These are phyloP conservation scores for Protonibea diacanthus DNA, from an alignment of 2,797 vertebrate genomes.

Conservation along the genomic window DNA sequence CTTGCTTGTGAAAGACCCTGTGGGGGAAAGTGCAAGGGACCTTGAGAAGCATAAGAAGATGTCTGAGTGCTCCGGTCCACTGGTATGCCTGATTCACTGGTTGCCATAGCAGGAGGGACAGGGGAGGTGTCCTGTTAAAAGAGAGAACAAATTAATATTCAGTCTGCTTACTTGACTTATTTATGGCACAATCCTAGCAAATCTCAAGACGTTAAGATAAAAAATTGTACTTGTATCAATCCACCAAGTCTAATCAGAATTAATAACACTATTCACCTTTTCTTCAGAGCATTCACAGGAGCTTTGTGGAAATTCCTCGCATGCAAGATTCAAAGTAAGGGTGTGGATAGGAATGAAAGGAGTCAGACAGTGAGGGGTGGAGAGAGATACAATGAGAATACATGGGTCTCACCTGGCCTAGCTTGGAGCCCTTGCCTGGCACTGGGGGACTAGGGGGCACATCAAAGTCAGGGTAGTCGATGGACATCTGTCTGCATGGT, in stretches of 20 bases:
- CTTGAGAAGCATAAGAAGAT: slow-evolving; percentile 77
- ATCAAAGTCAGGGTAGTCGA: slow-evolving; percentile 91
- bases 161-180: background rate
- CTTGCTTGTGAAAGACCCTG: slow-evolving; percentile 63
- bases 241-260: slow-evolving; percentile 10
- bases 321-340: slow-evolving; percentile 69
- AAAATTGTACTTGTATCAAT: background rate
- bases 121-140: slow-evolving; percentile 66
- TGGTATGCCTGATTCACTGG: slow-evolving; percentile 68
- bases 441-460: slow-evolving; percentile 80
- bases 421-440: slow-evolving; percentile 68
- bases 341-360: slow-evolving; percentile 44
- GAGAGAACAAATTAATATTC: background rate
- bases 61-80: slow-evolving; percentile 85
- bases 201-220: background rate
- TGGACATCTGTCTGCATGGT: slow-evolving; percentile 93
- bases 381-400: slow-evolving; percentile 52
- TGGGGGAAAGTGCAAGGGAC: slow-evolving; percentile 71
- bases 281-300: slow-evolving; percentile 63
- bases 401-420: slow-evolving; percentile 83
- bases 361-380: slow-evolving; percentile 39
- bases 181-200: background rate
- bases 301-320: slow-evolving; percentile 66
- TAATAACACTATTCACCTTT: slow-evolving; percentile 59
- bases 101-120: slow-evolving; percentile 28